Evolutionary conservation across 2,888 invertebrate genomes (phyloP).

Genomic region (Megastigmus dorsalis): DNA sequence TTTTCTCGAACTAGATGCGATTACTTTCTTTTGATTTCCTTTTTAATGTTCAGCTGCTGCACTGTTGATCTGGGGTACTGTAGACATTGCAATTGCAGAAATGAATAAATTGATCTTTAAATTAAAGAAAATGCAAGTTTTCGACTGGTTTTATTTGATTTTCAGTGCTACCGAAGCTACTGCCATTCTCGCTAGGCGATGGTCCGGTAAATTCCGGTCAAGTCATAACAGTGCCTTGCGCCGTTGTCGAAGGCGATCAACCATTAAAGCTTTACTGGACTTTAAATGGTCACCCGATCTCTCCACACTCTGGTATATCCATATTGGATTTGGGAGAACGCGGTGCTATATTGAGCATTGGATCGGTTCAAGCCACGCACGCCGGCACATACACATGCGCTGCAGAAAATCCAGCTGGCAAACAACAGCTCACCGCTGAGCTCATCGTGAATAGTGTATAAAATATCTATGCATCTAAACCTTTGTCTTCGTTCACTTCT

Average conservation of each 20-base stretch:
- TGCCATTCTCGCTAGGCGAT: constrained; percentile 78
- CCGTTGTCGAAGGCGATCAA: constrained; percentile 80
- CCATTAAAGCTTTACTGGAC: constrained; percentile 81
- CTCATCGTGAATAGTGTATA: constrained; percentile 76
- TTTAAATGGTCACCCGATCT: constrained; percentile 73
- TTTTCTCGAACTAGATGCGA: no score
- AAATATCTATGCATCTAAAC: background rate
- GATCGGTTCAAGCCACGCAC: constrained; percentile 77
- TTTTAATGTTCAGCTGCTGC: no score
- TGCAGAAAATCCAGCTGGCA: constrained; percentile 78
- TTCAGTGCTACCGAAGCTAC: constrained; percentile 73
- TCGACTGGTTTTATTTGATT: constrained; percentile 12
- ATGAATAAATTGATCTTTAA: no score
- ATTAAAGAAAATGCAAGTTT: background rate
- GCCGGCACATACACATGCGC: constrained; percentile 79
- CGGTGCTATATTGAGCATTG: constrained; percentile 79
- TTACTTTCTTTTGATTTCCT: no score
- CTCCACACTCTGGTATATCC: constrained; percentile 75
- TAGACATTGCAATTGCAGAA: no score
- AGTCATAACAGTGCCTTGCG: constrained; percentile 78
- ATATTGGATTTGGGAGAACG: constrained; percentile 80
- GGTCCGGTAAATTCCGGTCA: constrained; percentile 79
- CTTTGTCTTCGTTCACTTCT: constrained; percentile 5
- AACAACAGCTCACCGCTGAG: constrained; percentile 76
- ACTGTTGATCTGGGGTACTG: no score